Evolutionary conservation across 1,140 invertebrate genomes (phyloP).

Genomic region (Chironomus striatipennis): DNA sequence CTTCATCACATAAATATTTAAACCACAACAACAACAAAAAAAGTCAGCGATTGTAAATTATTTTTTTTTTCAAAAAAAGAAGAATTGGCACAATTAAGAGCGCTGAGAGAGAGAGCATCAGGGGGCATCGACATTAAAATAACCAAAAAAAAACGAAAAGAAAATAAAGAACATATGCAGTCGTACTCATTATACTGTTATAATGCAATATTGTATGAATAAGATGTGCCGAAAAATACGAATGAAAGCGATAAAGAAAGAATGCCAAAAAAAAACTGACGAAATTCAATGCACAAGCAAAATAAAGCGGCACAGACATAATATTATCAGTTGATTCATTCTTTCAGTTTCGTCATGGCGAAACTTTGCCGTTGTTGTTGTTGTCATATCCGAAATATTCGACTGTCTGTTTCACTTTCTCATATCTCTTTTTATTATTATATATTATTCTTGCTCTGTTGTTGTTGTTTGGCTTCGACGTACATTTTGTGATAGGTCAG

Average conservation of each 20-base stretch:
- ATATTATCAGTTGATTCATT: constrained; percentile 20
- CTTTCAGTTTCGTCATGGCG: background rate
- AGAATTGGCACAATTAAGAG: constrained; percentile 3
- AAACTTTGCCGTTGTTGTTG: background rate
- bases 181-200: constrained; percentile 21
- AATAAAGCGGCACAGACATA: constrained; percentile 11
- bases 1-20: background rate
- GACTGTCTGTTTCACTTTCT: constrained; percentile 20
- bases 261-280: background rate
- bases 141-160: background rate
- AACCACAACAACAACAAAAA: background rate
- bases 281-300: background rate
- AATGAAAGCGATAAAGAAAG: constrained; percentile 6
- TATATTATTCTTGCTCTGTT: background rate
- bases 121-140: background rate
- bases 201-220: background rate
- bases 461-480: constrained; percentile 2
- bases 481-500: constrained; percentile 16
- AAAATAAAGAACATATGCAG: background rate
- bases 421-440: background rate
- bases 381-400: background rate
- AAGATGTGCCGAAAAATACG: background rate
- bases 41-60: background rate
- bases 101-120: background rate
- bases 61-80: background rate